Percentiles rank a stretch among this genome's conserved stretches.
These are phyloP conservation scores for Micropoecilia bifurca DNA, from an alignment of 2,797 vertebrate genomes.

Conservation along the genomic window DNA sequence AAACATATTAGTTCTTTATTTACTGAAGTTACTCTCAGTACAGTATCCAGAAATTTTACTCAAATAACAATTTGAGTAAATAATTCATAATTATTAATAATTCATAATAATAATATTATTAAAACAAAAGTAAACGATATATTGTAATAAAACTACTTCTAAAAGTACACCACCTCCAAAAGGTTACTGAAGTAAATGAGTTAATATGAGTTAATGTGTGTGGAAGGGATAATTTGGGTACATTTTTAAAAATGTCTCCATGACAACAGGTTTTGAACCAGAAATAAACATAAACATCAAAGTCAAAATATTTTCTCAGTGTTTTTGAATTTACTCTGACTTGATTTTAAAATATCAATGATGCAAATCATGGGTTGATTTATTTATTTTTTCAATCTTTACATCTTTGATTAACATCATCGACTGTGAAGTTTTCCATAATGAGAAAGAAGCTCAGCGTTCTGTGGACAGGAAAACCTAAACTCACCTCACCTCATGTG, in stretches of 20 bases:
- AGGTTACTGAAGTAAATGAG: too few species aligned
- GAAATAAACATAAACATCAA: neutral
- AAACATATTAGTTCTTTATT: too few species aligned
- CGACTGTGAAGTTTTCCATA: conserved; percentile 10
- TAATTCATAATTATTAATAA: too few species aligned
- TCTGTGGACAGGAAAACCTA: conserved; percentile 6
- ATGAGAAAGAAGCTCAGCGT: neutral
- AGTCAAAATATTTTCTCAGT: neutral
- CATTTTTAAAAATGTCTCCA: neutral
- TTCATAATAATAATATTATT: too few species aligned
- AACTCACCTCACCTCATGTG: conserved; percentile 27
- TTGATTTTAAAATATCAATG: neutral
- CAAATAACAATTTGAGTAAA: too few species aligned
- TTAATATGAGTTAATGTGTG: too few species aligned
- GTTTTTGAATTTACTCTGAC: neutral
- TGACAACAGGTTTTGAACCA: neutral
- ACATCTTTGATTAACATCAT: neutral
- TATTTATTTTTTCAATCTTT: neutral
- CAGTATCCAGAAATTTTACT: too few species aligned
- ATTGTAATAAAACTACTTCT: too few species aligned
- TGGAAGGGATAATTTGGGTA: too few species aligned
- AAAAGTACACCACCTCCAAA: too few species aligned
- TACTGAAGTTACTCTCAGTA: too few species aligned
- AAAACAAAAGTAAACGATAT: too few species aligned
- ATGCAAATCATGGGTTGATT: neutral